A percentile compares a stretch with the other conserved stretches of the same genome.
Conservation (phyloP, 2,797 vertebrate genomes). For the Netta rufina region DNA sequence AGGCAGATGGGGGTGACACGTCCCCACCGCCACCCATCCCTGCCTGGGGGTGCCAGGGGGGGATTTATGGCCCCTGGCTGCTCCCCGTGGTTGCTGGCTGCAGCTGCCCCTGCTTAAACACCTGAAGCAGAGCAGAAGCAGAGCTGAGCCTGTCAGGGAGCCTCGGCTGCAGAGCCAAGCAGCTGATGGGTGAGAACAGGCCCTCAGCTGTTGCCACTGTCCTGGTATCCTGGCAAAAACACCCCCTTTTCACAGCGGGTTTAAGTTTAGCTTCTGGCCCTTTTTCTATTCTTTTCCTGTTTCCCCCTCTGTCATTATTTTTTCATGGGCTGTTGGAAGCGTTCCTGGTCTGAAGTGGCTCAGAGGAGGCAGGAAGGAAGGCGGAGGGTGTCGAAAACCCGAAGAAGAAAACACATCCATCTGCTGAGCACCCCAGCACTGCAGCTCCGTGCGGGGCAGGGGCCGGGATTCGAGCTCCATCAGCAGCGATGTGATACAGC, state of each 20-base stretch:
- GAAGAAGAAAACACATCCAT: background rate
- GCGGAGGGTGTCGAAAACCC: background rate
- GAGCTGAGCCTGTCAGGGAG: background rate
- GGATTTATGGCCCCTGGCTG: background rate
- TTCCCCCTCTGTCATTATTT: background rate
- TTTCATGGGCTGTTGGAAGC: background rate
- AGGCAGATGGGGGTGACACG: background rate
- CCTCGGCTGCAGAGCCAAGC: background rate
- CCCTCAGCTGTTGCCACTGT: background rate
- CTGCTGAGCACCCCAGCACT: background rate
- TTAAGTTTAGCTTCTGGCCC: conserved; percentile 31
- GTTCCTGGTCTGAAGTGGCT: background rate
- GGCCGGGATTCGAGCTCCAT: background rate
- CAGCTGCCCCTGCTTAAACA: background rate
- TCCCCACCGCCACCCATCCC: background rate
- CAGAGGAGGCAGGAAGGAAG: background rate
- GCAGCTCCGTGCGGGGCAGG: background rate
- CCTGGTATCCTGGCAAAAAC: conserved; percentile 26
- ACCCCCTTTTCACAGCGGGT: background rate
- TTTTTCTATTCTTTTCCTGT: conserved; percentile 1
- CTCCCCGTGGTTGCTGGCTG: fast-evolving
- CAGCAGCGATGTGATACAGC: fast-evolving
- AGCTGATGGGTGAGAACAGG: background rate
- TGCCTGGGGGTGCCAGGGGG: background rate
- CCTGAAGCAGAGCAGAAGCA: background rate